Conservation (phyloP, 2,888 invertebrate genomes). For the Tethea ocularis region DNA sequence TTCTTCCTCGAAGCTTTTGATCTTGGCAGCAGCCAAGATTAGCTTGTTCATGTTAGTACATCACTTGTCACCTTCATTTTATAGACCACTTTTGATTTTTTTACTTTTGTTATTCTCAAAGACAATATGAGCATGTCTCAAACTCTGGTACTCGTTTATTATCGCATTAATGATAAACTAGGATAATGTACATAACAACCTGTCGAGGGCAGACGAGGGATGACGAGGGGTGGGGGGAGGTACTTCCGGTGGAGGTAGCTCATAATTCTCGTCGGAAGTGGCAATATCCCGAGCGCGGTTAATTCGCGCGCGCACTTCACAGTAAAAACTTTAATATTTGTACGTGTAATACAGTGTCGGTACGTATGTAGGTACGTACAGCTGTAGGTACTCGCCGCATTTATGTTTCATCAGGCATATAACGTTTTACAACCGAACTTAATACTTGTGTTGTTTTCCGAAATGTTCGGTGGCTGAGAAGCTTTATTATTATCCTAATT, state of each 20-base stretch:
- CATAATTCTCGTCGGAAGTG: constrained; percentile 8
- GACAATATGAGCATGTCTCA: neutral
- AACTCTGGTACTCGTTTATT: neutral
- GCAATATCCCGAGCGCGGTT: constrained; percentile 3
- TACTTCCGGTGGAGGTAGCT: neutral
- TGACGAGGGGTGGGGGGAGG: too few relatives aligned
- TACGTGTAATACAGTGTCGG: neutral
- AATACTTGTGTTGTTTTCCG: neutral
- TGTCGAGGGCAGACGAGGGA: neutral
- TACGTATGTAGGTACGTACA: too few relatives aligned
- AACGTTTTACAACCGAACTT: neutral
- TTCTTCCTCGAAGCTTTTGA: too few relatives aligned
- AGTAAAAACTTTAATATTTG: neutral
- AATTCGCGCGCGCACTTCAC: neutral
- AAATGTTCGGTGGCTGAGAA: neutral
- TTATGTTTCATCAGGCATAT: neutral
- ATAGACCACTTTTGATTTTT: too few relatives aligned
- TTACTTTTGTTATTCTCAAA: neutral
- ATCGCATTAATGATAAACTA: neutral
- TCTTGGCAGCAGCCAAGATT: too few relatives aligned
- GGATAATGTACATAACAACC: neutral
- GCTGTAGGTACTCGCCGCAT: neutral
- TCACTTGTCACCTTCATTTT: too few relatives aligned
- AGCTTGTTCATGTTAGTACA: too few relatives aligned
- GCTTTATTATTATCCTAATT: too few relatives aligned